A percentile compares a stretch with the other conserved stretches of the same genome.
Conservation (phyloP, 1,140 invertebrate genomes). For the Bombus superbus region DNA sequence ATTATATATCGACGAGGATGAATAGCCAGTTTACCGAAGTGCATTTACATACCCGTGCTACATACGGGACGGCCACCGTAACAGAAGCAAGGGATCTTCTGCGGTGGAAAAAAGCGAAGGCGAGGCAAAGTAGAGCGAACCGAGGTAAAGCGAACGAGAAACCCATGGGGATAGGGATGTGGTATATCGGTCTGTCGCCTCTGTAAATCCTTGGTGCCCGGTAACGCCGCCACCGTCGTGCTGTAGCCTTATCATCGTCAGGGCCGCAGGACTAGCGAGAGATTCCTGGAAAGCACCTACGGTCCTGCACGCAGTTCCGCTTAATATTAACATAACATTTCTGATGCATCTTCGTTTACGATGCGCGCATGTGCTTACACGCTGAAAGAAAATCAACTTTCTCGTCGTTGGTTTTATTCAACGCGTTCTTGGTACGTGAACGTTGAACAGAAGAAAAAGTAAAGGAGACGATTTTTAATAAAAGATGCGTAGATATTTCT, state of each 20-base stretch:
- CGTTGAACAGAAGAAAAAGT: not conserved
- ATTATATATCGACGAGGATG: conserved; percentile 37
- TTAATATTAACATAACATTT: conserved; percentile 40
- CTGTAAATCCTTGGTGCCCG: conserved; percentile 70
- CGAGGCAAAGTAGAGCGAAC: conserved; percentile 64
- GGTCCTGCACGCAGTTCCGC: conserved; percentile 32
- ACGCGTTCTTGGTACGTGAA: not conserved
- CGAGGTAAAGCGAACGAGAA: conserved; percentile 60
- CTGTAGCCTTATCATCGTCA: conserved; percentile 70
- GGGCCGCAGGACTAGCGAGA: conserved; percentile 63
- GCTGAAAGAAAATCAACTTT: not conserved
- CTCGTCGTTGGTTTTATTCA: not conserved
- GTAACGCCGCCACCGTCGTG: conserved; percentile 71
- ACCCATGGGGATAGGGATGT: conserved; percentile 57
- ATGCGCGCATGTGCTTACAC: not conserved
- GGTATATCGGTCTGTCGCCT: conserved; percentile 74
- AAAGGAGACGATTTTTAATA: not conserved
- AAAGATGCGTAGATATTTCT: not conserved
- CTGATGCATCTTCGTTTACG: conserved; percentile 22
- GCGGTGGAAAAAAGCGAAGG: conserved; percentile 36
- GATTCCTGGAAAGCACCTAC: conserved; percentile 38
- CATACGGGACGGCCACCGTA: conserved; percentile 24
- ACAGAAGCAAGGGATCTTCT: conserved; percentile 56
- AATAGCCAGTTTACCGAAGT: conserved; percentile 34
- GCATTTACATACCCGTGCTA: conserved; percentile 45